Base-by-base conservation (phyloP, 2,888 invertebrate genomes). In the Sphaerophoria taeniata region DNA sequence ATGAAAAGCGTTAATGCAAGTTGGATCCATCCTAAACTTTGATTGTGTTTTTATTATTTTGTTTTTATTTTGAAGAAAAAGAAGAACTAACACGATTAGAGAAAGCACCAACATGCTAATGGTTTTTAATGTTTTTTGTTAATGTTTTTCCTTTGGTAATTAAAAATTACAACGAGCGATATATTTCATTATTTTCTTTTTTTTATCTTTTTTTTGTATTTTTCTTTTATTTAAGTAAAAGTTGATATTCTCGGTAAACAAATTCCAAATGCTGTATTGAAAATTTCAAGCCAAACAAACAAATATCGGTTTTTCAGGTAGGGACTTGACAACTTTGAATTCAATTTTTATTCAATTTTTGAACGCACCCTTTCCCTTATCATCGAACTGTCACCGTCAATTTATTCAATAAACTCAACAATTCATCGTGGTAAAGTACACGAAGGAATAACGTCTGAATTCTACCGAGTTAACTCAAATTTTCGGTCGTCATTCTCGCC, bases 31-130 rank as follows among this genome's bases (percentile, higher is more conserved):
- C 55, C 55, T 58, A 56, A 51, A 67, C 24, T 70, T 75, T 6
- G 61, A 63, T 74, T 73, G 69, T 61, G 31, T 24, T 24, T 24
- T 24, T 24, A 2, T 24, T 24, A 24, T 24, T 24, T 24, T 24
- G n/a, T n/a, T n/a, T n/a, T n/a, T n/a, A n/a, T 55, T n/a, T 36
- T 7, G n/a, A 36, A 58, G 36, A 0, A 72, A 9, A 24, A 24
- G 39, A 60, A 67, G 61, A 39, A 16, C 12, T 75, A 60, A 45
- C 83, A 79, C 79, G 33, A 47, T 75, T 74, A 84, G 79, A 74
- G 49, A 55, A 53, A 84, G 79, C 83, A 84, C 83, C 39, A 14
- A 71, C 14, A 70, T 65, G 78, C 69, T 70, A 78, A 74, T 71
- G 45, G 43, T 49, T 49, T 49, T 65, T 67, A 71, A 31, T 39